Base-by-base conservation (phyloP, 2,113 vertebrate species). In the Regulus satrapa region DNA sequence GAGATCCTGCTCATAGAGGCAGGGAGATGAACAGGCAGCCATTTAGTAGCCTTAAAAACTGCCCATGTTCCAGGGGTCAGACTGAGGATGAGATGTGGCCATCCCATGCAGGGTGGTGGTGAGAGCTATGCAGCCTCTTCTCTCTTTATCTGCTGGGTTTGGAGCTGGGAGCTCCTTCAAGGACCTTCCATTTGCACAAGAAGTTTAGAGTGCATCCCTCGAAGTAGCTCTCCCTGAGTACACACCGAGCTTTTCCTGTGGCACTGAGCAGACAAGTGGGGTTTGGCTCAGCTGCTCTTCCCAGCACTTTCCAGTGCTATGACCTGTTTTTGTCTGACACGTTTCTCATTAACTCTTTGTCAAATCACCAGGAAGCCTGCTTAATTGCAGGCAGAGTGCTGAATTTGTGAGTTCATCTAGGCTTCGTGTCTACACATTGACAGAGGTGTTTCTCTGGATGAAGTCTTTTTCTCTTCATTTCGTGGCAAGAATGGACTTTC, bases 401-500 rank as follows among this genome's bases (percentile, higher is more conserved):
- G 88, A 82, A 96, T 97, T 97, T 97, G 97, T 56, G 97, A 96
- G 94, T 91, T 96, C 88, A 76, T 83, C 97, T 93, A 52, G 94
- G 95, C 89, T 84, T 85, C 58, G 0, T 48, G 96, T 95, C 95
- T 77, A 7, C 94, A 88, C 96, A 86, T 51, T 41, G 96, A 59
- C 89, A 21, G 96, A 97, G 97, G 95, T 95, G 97, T 96, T 96
- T 95, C 94, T 96, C 93, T 92, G 95, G 92, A 91, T 49, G 81
- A 82, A 85, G 82, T 52, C 92, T 91, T 79, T 75, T 96, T 85
- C 88, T 81, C 94, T 95, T 82, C 85, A 18, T 89, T 92, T 88
- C 9, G 1, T 48, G 91, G 73, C 81, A 91, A 97, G 97, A 97
- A 97, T 80, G 94, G 96, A 83, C 95, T 96, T 97, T 97, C 97